Base-by-base conservation (phyloP, 1,140 invertebrate genomes). In the Papilio machaon region DNA sequence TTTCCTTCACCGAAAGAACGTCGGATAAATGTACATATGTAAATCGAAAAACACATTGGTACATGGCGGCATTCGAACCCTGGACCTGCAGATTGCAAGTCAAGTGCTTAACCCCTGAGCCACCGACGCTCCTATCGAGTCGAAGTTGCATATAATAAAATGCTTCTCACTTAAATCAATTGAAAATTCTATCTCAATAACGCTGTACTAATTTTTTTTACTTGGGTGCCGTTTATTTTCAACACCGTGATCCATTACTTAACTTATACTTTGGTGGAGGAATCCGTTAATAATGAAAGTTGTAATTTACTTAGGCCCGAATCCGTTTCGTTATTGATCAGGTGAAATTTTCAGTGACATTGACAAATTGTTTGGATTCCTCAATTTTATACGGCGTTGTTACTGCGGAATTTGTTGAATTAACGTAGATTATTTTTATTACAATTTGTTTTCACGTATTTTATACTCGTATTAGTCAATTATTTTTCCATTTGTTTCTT, bases 271-370 rank as follows among this genome's bases (percentile, higher is more conserved):
- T 76, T 49, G 9, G 47, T 30, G 46, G 74, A 76, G 74, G 74
- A 52, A 76, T 76, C 74, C 74, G 74, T 78, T 82, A 82, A 73
- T 82, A 82, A 81, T 73, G 80, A 81, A 79, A 82, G 78, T 82
- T 86, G 82, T 84, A 86, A 85, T 84, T 87, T 80, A 79, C 82
- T 86, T 85, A 89, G 82, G 85, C 82, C 74, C 81, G 70, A 78
- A 84, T 85, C 83, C 84, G 85, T 85, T 85, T 87, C 84, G 87
- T 88, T 86, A 89, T 90, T 89, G 88, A 91, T 91, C 88, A 88
- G 85, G 80, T 80, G 81, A 85, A 91, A 85, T 90, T 91, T 90
- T 88, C 82, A 85, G 84, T 82, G 89, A 91, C 91, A 84, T 87
- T 91, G 91, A 91, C 91, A 85, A 89, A 92, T 92, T 86, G 89